Evolutionary conservation across 2,888 invertebrate species (phyloP), one percentile per base, ranked within the genome.

Genomic region (Tanypteryx hageni): DNA sequence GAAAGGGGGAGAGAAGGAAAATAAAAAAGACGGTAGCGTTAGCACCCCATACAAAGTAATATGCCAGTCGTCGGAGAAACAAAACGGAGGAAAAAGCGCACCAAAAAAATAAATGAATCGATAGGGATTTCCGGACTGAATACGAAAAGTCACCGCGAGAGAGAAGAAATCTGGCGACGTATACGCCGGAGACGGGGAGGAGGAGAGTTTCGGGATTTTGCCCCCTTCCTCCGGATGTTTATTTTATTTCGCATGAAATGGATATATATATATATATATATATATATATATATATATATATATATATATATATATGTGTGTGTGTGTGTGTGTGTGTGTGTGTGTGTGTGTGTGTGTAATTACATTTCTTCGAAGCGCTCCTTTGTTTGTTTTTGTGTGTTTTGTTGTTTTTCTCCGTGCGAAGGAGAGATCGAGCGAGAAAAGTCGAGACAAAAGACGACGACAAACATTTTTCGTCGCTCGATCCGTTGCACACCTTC

Each of bases 1-100:
- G 18, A 27, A 10, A 14, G 76, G 22, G 76, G 0, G 76, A 76
- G 22, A 68, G 13, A 61, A 44, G 44, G 44, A 44, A 44, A 44
- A 44, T 44, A 44, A 44, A 44, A 44, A 44, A 44, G n/a, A 68
- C 22, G n/a, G 22, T 9, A 68, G 76, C 76, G 27, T 76, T 76
- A 27, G 76, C 76, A 14, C 76, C 76, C 76, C 76, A 76, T 76
- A 27, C 76, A 76, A 76, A 76, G 27, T 76, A 68, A 18, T 68
- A 68, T 11, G 10, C 68, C 76, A 27, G 22, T 76, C 22, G 76
- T 27, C 22, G 76, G 27, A 76, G 76, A 76, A 76, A 76, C 22
- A 22, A 76, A 76, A 76, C 22, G 13, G 9, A 76, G 11, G 76
- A 22, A 76, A 76, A 18, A 76, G 27, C 76, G 76, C 76, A 27